Percentiles rank a stretch among this genome's conserved stretches.
phyloP scores from a whole-genome alignment of 1,140 invertebrate genomes.

The Polypedilum vanderplanki region DNA sequence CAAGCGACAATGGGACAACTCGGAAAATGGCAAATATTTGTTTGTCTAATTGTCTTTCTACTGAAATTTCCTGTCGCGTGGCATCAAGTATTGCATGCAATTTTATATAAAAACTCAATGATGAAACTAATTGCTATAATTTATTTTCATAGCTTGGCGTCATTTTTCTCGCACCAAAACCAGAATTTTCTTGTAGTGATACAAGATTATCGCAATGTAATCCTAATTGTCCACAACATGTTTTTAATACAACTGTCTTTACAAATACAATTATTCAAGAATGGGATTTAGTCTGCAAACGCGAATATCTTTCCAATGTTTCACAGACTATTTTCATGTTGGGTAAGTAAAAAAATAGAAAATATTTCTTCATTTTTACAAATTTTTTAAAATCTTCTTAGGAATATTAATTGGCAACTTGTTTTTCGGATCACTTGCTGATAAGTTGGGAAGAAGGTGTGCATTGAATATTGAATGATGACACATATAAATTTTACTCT shows the following conservation, averaged over 20 bases:
- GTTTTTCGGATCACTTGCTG: slow-evolving; percentile 63
- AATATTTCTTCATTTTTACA: too few species aligned
- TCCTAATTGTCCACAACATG: slow-evolving; percentile 49
- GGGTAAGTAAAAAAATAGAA: slow-evolving; percentile 46
- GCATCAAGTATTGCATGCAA: slow-evolving; percentile 51
- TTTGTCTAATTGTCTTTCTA: slow-evolving; percentile 56
- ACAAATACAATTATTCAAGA: slow-evolving; percentile 62
- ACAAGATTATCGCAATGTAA: slow-evolving; percentile 43
- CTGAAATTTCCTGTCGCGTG: slow-evolving; percentile 65
- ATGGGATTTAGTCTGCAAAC: slow-evolving; percentile 66
- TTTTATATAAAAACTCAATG: background rate
- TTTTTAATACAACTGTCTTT: slow-evolving; percentile 57
- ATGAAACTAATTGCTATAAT: slow-evolving; percentile 28
- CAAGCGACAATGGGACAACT: slow-evolving; percentile 52
- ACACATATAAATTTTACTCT: slow-evolving; percentile 28
- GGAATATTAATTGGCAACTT: slow-evolving; percentile 59
- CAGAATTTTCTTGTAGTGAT: slow-evolving; percentile 44
- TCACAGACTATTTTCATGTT: slow-evolving; percentile 69
- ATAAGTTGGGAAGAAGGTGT: slow-evolving; percentile 54
- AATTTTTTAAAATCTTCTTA: too few species aligned
- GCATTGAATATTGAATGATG: background rate
- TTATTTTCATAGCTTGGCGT: slow-evolving; percentile 45
- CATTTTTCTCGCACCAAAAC: slow-evolving; percentile 57
- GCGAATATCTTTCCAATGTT: slow-evolving; percentile 56
- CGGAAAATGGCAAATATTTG: slow-evolving; percentile 62